Conservation (phyloP, 1,140 invertebrate species). For the Elymnias hypermnestra region DNA sequence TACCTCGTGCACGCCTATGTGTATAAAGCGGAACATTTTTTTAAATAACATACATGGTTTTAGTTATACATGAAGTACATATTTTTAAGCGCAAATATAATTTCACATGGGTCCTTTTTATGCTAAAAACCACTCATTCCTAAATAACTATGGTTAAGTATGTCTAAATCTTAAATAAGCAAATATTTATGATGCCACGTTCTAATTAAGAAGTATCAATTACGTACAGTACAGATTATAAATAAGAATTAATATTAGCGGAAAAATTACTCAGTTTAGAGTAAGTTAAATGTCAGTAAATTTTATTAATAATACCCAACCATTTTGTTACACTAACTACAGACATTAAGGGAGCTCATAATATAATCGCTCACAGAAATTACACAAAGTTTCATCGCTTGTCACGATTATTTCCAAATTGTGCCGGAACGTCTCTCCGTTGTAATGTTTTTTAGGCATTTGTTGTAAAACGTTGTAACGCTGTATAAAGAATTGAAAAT, state of each 20-base stretch:
- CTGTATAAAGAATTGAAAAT: neutral
- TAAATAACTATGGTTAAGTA: too few species aligned
- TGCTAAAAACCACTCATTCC: too few species aligned
- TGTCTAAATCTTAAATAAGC: too few species aligned
- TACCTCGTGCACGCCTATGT: slow-evolving; percentile 10
- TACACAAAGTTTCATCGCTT: slow-evolving; percentile 29
- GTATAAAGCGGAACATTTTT: slow-evolving; percentile 12
- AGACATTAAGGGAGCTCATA: slow-evolving; percentile 12
- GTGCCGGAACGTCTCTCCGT: neutral
- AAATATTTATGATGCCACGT: too few species aligned
- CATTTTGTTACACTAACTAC: slow-evolving; percentile 3
- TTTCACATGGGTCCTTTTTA: too few species aligned
- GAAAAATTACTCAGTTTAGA: too few species aligned
- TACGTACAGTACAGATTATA: too few species aligned
- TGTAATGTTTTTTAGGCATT: neutral
- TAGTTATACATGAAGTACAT: too few species aligned
- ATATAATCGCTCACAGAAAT: slow-evolving; percentile 32
- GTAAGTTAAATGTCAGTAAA: too few species aligned
- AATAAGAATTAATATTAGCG: too few species aligned
- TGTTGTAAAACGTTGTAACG: neutral
- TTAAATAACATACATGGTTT: neutral
- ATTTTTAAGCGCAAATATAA: too few species aligned
- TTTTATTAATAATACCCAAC: neutral
- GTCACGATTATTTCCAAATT: slow-evolving; percentile 38
- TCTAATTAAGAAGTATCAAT: too few species aligned